Evolutionary conservation across 2,888 invertebrate species (phyloP), one percentile per base, ranked within the genome.

Genomic region (Acrocyrtus sp.): DNA sequence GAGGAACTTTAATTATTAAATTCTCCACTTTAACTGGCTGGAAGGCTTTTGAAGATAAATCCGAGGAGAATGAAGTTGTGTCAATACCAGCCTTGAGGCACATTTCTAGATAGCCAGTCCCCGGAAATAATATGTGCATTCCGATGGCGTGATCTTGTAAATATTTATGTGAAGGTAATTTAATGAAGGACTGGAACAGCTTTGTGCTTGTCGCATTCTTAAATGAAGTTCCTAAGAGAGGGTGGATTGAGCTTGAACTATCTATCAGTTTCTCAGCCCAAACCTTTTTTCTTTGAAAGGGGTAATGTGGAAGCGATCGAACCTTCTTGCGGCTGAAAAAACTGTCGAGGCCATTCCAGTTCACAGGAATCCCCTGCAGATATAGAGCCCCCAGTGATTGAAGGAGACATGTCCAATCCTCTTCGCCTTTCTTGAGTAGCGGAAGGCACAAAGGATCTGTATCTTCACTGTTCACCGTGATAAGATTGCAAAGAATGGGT

Each of bases 231-330:
- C 70, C 70, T 1, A 72, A 2, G 5, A 72, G 45, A 15, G 63
- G 56, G 48, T 72, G 70, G 12, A 72, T 26, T 6, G 50, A 29
- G n/a, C 19, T 12, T 1, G 26, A 43, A 22, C 43, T 22, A 4
- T 19, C 29, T 1, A 57, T 21, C 17, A 45, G 1, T 4, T 43
- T 21, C 43, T 70, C 62, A 5, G 51, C 39, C 70, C 70, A 72
- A 27, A 22, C 56, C 15, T n/a, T 24, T 29, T 62, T 63, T 3
- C 51, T 34, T 10, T 47, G 26, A 43, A 75, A 75, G 12, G 75
- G 72, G 54, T 75, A 72, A n/a, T 43, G 47, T 0, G 75, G 75
- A 43, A 75, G 63, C n/a, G n/a, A n/a, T 12, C 34, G 22, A 2
- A 62, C 61, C 26, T 54, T 56, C 19, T 50, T 58, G 6, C 50